These are phyloP conservation scores for Lypha dubia DNA, from an alignment of 2,888 invertebrate genomes.

Conservation along the genomic window DNA sequence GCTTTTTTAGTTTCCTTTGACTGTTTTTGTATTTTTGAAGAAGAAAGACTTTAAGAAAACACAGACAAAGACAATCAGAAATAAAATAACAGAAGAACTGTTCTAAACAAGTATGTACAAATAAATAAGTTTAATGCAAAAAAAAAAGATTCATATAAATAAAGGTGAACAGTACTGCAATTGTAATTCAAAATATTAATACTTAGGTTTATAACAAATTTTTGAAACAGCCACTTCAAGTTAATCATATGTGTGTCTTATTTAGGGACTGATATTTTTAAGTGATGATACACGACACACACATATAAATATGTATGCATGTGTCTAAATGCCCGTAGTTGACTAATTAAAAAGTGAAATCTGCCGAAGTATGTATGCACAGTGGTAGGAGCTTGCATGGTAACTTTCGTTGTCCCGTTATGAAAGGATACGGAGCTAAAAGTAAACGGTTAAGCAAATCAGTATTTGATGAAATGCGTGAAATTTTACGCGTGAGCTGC, in stretches of 20 bases:
- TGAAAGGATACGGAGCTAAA: constrained; percentile 10
- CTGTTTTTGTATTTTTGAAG: constrained; percentile 13
- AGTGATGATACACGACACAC: too few relatives aligned
- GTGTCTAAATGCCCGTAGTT: too few relatives aligned
- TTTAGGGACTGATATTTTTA: too few relatives aligned
- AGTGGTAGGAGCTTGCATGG: too few relatives aligned
- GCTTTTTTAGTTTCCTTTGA: constrained; percentile 42
- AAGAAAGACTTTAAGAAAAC: constrained; percentile 43
- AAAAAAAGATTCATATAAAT: constrained; percentile 17
- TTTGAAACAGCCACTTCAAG: not conserved
- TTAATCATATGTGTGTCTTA: constrained; percentile 11
- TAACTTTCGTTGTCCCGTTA: constrained; percentile 9
- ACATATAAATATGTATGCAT: too few relatives aligned
- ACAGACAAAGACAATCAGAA: not conserved
- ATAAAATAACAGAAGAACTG: not conserved
- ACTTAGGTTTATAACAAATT: not conserved
- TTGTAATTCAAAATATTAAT: constrained; percentile 17
- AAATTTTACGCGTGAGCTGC: constrained; percentile 6
- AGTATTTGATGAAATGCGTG: too few relatives aligned
- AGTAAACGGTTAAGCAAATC: constrained; percentile 11
- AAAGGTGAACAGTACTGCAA: constrained; percentile 48
- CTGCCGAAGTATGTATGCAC: too few relatives aligned
- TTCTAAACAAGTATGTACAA: constrained; percentile 13
- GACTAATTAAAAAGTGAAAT: too few relatives aligned
- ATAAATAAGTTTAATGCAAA: constrained; percentile 6